These are phyloP conservation scores for Xylota sylvarum DNA, from an alignment of 2,888 invertebrate species.

Conservation along the genomic window DNA sequence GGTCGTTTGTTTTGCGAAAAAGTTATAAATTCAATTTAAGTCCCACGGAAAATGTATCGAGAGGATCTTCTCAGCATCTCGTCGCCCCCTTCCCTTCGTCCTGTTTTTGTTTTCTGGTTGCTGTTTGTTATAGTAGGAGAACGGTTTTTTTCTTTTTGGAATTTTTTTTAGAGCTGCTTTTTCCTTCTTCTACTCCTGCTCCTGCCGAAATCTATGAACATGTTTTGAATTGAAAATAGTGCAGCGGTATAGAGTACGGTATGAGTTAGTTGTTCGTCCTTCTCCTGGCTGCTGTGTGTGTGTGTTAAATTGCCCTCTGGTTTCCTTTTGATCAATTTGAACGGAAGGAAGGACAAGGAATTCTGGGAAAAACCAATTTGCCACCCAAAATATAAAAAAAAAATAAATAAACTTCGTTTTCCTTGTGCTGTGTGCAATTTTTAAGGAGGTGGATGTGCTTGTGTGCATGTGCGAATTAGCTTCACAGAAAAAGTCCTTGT, in stretches of 20 bases:
- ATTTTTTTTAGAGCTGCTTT: constrained; percentile 10
- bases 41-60: constrained; percentile 77
- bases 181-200: constrained; percentile 19
- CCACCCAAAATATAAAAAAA: constrained; percentile 33
- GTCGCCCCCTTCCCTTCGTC: not conserved
- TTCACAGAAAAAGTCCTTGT: constrained; percentile 43
- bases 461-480: constrained; percentile 68
- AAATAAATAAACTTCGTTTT: constrained; percentile 37
- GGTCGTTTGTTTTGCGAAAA: constrained; percentile 74
- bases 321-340: constrained; percentile 73
- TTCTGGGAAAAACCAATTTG: constrained; percentile 68
- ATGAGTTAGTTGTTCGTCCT: constrained; percentile 25
- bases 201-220: constrained; percentile 72
- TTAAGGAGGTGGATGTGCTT: constrained; percentile 47
- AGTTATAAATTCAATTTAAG: constrained; percentile 79
- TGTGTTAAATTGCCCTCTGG: constrained; percentile 70
- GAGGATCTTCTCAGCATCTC: constrained; percentile 61
- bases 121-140: constrained; percentile 50
- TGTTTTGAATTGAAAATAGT: constrained; percentile 76
- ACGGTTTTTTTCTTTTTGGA: constrained; percentile 29
- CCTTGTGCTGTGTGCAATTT: constrained; percentile 59
- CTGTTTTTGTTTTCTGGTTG: constrained; percentile 50
- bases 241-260: constrained; percentile 42
- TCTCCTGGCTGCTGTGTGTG: constrained; percentile 47
- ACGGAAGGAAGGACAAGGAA: constrained; percentile 57